Evolutionary conservation across 2,113 vertebrate genomes (phyloP), one percentile per base, ranked within the genome.

Genomic region (Thinocorus orbignyianus): DNA sequence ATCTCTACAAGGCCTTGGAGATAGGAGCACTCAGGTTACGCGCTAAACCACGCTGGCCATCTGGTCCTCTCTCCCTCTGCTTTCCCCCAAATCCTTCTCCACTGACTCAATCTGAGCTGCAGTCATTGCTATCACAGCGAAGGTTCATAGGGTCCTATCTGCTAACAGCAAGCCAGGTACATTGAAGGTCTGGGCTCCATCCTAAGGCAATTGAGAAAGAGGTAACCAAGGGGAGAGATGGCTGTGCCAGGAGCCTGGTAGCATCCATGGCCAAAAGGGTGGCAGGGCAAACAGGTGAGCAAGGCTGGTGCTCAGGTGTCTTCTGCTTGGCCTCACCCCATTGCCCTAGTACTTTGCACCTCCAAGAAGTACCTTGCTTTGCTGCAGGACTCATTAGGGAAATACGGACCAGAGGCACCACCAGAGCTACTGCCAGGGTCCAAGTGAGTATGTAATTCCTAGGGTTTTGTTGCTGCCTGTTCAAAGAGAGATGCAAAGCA

Each of bases 1-100:
- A 97, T 94, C 95, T 93, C 88, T 90, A 37, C 0, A 1, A 97
- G 95, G 72, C 93, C 88, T 95, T 95, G 90, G 78, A 94, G 88
- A 95, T 92, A 95, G 91, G 25, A 90, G 65, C 23, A 7, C 71
- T 58, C 66, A 0, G 23, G 39, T 62, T 82, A 70, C 44, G 20
- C 0, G 22, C 51, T 81, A 70, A 96, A 58, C 51, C 17, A 30
- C 2, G 3, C 20, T 2, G 11, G 77, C 88, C 91, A 90, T 76
- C 95, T 97, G 91, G 48, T 94, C 22, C 61, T 37, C 20, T 66
- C 64, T 64, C 15, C 81, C 30, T 79, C 72, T 79, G 61, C 79
- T 64, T 86, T 64, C 46, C 13, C 77, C 46, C 46, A 92, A 8
- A 72, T 68, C 48, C 22, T 20, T 66, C 78, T 57, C 35, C 1